Conservation (phyloP, 2,113 vertebrate species). For the Gambusia affinis region DNA sequence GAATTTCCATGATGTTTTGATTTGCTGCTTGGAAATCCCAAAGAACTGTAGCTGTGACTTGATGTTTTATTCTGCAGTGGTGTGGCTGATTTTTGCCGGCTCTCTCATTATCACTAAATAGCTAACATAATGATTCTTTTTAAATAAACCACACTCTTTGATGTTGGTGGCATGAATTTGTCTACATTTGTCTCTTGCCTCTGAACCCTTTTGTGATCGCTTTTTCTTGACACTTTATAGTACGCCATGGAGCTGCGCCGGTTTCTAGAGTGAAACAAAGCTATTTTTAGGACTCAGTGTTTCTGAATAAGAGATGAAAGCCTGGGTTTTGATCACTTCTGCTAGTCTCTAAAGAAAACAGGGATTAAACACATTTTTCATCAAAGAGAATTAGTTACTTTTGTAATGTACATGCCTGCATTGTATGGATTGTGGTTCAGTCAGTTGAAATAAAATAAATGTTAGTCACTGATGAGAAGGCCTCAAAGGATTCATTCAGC, state of each 20-base stretch:
- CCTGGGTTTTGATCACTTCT: conserved; percentile 54
- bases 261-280: conserved; percentile 37
- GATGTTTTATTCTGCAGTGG: background rate
- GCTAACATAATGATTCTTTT: background rate
- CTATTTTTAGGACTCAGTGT: conserved; percentile 64
- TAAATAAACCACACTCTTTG: background rate
- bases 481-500: background rate
- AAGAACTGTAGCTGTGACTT: no score
- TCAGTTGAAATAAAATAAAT: no score
- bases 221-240: background rate
- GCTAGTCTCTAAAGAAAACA: conserved; percentile 35
- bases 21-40: no score
- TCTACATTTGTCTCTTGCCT: background rate
- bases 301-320: conserved; percentile 71
- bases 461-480: no score
- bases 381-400: no score
- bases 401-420: no score
- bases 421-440: no score
- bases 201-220: background rate
- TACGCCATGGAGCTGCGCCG: conserved; percentile 9
- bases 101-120: background rate
- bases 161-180: background rate
- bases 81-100: background rate
- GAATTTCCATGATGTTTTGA: no score
- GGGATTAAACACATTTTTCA: conserved; percentile 25